Evolutionary conservation across 2,113 vertebrate species (phyloP), one percentile per base, ranked within the genome.

Genomic region (Aegotheles bennettii): DNA sequence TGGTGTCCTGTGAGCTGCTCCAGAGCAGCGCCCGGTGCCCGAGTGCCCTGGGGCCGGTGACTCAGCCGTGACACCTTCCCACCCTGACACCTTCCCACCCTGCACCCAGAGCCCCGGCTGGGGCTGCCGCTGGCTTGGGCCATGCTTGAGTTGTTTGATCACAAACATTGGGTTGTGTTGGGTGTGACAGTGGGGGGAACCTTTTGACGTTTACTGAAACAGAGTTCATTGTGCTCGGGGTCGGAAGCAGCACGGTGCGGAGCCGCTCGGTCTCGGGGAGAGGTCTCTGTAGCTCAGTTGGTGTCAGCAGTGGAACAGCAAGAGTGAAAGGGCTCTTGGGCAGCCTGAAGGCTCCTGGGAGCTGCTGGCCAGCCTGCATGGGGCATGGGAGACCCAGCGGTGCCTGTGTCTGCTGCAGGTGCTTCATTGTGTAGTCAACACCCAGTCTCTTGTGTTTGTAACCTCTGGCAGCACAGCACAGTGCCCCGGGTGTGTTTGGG

Each of bases 401-500:
- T 9, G 16, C 31, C 42, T 43, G 13, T 33, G 26, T 28, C 17
- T 50, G 11, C 79, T 73, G 1, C 3, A 19, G 15, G 36, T 42
- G 40, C 31, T 38, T 47, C 31, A 35, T 33, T n/a, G 13, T 11
- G 24, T 26, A 15, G 26, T 36, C 59, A 36, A 29, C 33, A 24
- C 13, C 5, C 26, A 25, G 16, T 33, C 16, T 1, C 11, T 74
- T 40, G 9, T 24, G 65, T 28, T 35, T 35, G 28, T 17, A 45
- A 61, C 43, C 4, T 28, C 40, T 15, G 83, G 18, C 26, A 35
- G 40, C 28, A 24, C 35, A 35, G 25, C 18, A n/a, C 31, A 53
- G 3, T 2, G 5, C 31, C 56, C 35, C 6, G 2, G 4, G 4
- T 16, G 35, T 26, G 3, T 16, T 9, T n/a, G n/a, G n/a, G n/a